These are phyloP conservation scores for Endomychus coccineus DNA, from an alignment of 2,888 invertebrate genomes.

Conservation along the genomic window DNA sequence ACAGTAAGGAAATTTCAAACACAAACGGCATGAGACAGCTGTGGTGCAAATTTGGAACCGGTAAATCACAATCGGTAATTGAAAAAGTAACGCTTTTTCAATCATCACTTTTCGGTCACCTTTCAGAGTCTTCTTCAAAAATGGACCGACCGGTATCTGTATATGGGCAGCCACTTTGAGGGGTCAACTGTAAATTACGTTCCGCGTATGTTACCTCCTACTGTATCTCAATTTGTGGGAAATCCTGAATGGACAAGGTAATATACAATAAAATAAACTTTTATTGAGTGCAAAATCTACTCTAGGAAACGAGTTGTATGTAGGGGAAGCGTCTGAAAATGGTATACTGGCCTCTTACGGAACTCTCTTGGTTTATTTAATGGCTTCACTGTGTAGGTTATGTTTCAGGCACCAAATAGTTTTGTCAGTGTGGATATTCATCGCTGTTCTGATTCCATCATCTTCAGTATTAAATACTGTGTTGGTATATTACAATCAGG, in stretches of 20 bases:
- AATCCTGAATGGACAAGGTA: conserved; percentile 6
- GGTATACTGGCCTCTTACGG: no score
- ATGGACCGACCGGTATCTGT: conserved; percentile 53
- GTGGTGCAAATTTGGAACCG: conserved; percentile 40
- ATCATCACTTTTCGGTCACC: conserved; percentile 14
- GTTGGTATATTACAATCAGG: no score
- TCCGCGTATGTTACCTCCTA: conserved; percentile 28
- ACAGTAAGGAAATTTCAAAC: conserved; percentile 35
- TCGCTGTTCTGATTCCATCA: no score
- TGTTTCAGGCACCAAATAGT: no score
- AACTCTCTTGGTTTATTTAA: no score
- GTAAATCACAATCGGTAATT: conserved; percentile 23
- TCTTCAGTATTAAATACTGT: no score
- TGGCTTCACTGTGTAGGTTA: no score
- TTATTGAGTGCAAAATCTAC: no score
- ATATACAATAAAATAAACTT: no score
- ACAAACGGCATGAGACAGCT: conserved; percentile 34
- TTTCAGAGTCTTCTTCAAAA: conserved; percentile 26
- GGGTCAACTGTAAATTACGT: conserved; percentile 37
- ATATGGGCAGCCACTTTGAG: conserved; percentile 47
- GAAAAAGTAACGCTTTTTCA: conserved; percentile 9
- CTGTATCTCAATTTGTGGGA: conserved; percentile 32
- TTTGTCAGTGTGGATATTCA: no score
- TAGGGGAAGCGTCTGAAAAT: no score
- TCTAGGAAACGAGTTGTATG: no score